A percentile compares a stretch with the other conserved stretches of the same genome.
These are phyloP conservation scores for Pseudomugil tenellus DNA, from an alignment of 2,797 vertebrate genomes.

Conservation along the genomic window DNA sequence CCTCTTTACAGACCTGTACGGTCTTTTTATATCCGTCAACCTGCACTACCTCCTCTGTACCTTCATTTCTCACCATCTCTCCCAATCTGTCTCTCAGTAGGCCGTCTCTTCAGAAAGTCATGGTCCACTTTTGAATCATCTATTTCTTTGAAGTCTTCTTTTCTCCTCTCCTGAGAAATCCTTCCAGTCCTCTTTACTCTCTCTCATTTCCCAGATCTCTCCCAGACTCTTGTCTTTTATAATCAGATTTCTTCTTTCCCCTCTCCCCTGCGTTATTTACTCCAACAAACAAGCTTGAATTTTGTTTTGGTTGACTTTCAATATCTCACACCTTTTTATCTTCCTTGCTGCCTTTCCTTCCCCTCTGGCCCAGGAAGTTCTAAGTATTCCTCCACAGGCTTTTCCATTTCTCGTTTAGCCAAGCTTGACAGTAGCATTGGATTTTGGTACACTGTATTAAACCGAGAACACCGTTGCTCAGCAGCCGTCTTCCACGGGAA, in stretches of 20 bases:
- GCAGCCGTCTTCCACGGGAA: constrained; percentile 17
- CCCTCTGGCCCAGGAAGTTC: constrained; percentile 44
- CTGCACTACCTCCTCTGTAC: constrained; percentile 8
- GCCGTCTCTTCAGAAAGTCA: constrained; percentile 53
- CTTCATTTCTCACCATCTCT: constrained; percentile 37
- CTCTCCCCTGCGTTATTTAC: neutral
- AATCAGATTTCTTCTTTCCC: neutral
- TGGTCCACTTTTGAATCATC: constrained; percentile 56
- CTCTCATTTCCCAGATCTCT: constrained; percentile 26
- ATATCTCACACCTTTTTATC: neutral
- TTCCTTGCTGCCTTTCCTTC: constrained; percentile 33
- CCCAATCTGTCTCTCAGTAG: constrained; percentile 49
- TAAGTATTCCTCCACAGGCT: constrained; percentile 23
- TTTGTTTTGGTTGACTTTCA: constrained; percentile 13
- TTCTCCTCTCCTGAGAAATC: constrained; percentile 24
- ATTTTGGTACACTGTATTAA: constrained; percentile 33
- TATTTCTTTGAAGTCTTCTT: constrained; percentile 68
- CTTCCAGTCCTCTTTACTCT: constrained; percentile 20
- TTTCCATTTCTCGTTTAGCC: constrained; percentile 42
- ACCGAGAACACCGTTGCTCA: constrained; percentile 12
- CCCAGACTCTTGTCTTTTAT: constrained; percentile 27
- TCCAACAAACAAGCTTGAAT: constrained; percentile 4
- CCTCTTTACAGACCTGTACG: constrained; percentile 5
- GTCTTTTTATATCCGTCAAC: constrained; percentile 20
- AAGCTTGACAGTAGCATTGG: constrained; percentile 6